phyloP scores from a whole-genome alignment of 2,888 invertebrate genomes.

The Drosophila quasianomalipes region DNA sequence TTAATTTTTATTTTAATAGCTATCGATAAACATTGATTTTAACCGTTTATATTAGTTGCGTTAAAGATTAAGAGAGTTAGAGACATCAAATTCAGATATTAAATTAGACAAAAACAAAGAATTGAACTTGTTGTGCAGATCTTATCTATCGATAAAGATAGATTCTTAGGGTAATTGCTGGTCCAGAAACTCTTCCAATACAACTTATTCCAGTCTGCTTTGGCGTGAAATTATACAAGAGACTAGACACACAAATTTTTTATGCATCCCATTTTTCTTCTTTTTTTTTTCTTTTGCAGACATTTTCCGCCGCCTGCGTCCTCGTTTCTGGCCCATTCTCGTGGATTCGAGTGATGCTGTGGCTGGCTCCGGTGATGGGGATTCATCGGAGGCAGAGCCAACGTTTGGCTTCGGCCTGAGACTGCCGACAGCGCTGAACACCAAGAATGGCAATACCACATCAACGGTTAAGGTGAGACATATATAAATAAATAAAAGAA shows the following conservation, averaged over 20 bases:
- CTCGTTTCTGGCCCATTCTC: slow-evolving; percentile 76
- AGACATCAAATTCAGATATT: not conserved
- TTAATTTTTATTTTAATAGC: no score
- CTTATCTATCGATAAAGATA: no score
- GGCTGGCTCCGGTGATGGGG: slow-evolving; percentile 30
- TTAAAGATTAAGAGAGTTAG: no score
- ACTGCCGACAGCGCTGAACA: slow-evolving; percentile 50
- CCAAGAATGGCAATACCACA: slow-evolving; percentile 83
- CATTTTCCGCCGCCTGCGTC: slow-evolving; percentile 83
- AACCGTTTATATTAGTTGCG: no score
- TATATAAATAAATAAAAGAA: not conserved
- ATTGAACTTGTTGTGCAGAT: accelerated
- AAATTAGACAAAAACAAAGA: not conserved
- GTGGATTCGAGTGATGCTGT: slow-evolving; percentile 49
- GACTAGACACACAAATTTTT: slow-evolving; percentile 43
- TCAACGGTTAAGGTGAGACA: slow-evolving; percentile 84
- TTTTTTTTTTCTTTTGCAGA: slow-evolving; percentile 62
- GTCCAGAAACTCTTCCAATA: not conserved
- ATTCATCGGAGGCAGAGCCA: slow-evolving; percentile 42
- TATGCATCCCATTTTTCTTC: slow-evolving; percentile 6
- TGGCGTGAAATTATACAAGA: slow-evolving; percentile 64
- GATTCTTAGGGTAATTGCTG: not conserved
- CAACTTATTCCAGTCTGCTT: slow-evolving; percentile 43
- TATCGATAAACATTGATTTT: no score
- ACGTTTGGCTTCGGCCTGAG: slow-evolving; percentile 49